phyloP scores from a whole-genome alignment of 2,888 invertebrate genomes.

The Xestia ashworthii region DNA sequence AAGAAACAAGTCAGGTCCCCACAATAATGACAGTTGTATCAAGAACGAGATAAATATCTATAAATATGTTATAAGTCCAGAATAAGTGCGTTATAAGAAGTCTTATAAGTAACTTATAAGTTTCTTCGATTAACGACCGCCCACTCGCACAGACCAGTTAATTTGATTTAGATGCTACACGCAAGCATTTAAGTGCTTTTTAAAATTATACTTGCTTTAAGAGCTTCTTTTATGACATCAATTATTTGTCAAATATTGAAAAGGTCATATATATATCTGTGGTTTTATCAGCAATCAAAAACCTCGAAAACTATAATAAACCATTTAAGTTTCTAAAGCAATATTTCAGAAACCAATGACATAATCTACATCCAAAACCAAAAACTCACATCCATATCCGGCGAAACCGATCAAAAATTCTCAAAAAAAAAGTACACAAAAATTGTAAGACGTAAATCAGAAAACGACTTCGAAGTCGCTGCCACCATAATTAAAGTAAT shows the following conservation, averaged over 20 bases:
- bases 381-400: constrained; percentile 45
- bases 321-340: background rate
- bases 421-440: constrained; percentile 51
- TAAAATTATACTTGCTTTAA: background rate
- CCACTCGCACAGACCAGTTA: constrained; percentile 39
- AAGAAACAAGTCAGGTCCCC: background rate
- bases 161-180: constrained; percentile 54
- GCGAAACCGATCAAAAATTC: constrained; percentile 51
- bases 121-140: constrained; percentile 50
- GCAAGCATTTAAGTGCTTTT: background rate
- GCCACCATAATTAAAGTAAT: constrained; percentile 84
- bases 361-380: background rate
- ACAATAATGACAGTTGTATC: constrained; percentile 56
- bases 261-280: too few species aligned
- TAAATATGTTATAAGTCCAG: constrained; percentile 43
- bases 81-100: constrained; percentile 36
- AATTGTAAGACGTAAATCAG: constrained; percentile 68
- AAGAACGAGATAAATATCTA: constrained; percentile 55
- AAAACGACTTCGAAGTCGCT: constrained; percentile 64
- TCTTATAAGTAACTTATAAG: constrained; percentile 43
- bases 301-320: too few species aligned
- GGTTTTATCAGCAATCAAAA: too few species aligned
- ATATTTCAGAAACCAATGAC: background rate
- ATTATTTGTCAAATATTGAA: too few species aligned
- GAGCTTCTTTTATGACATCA: too few species aligned